phyloP scores from a whole-genome alignment of 2,113 vertebrate genomes.

The Numenius arquata region DNA sequence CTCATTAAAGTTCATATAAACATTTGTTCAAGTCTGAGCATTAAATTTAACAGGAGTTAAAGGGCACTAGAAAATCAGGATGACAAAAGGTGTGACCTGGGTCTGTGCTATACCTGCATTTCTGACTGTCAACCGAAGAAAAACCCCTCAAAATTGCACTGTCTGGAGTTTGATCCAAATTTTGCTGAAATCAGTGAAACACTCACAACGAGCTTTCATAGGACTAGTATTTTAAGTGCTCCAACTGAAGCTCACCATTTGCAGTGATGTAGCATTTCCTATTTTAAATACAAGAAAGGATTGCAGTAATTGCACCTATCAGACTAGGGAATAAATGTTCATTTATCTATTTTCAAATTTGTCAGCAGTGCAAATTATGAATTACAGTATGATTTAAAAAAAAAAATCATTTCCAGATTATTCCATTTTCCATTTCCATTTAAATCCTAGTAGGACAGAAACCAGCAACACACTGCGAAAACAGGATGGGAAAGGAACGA shows the following conservation, averaged over 20 bases:
- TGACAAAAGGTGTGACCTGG: background rate
- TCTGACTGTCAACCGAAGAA: background rate
- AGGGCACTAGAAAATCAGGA: background rate
- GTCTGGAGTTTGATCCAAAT: background rate
- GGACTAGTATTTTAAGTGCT: background rate
- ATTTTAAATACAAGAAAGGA: background rate
- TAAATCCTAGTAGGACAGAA: background rate
- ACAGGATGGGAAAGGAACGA: background rate
- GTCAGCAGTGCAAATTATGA: slow-evolving; percentile 17
- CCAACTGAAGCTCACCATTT: background rate
- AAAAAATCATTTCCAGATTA: background rate
- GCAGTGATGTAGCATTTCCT: background rate
- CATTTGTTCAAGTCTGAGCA: background rate
- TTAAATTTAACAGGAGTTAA: background rate
- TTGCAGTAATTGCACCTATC: background rate
- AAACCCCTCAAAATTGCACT: background rate
- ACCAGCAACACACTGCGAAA: background rate
- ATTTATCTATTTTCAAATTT: background rate
- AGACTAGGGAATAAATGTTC: background rate
- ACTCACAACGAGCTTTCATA: background rate
- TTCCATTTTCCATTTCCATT: too few species aligned
- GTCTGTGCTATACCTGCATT: background rate
- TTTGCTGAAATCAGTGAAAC: background rate
- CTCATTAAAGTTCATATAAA: background rate
- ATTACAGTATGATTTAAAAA: background rate